phyloP scores from a whole-genome alignment of 2,797 vertebrate species.

The Helarctos malayanus region DNA sequence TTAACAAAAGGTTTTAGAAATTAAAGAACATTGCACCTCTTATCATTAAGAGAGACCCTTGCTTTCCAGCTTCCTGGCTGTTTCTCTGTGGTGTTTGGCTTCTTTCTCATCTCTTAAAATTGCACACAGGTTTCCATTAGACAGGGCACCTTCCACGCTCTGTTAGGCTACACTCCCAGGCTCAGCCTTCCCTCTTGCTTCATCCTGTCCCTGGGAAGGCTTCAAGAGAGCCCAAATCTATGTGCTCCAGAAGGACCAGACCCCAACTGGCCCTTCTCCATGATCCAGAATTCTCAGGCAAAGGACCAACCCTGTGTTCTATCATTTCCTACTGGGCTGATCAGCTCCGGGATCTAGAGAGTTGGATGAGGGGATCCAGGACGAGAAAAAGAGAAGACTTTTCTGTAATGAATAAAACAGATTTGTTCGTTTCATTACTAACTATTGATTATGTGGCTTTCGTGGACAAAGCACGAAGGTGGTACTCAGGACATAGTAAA shows the following conservation, averaged over 20 bases:
- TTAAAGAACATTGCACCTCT: neutral
- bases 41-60: neutral
- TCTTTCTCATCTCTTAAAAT: neutral
- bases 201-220: neutral
- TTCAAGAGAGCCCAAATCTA: neutral
- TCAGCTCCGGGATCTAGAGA: neutral
- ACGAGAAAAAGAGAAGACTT: neutral
- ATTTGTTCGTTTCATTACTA: neutral
- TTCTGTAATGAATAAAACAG: neutral
- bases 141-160: fast-evolving
- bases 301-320: neutral
- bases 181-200: neutral
- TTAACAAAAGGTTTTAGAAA: neutral
- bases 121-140: neutral
- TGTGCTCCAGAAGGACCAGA: neutral
- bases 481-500: no score
- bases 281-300: neutral
- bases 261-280: neutral
- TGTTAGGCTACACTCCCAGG: neutral
- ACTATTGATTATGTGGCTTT: neutral
- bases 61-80: neutral
- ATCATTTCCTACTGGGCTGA: neutral
- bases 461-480: neutral
- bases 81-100: neutral
- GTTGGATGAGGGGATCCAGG: neutral